Conservation (phyloP, 2,888 invertebrate genomes). For the Lycocerus yunnanus region DNA sequence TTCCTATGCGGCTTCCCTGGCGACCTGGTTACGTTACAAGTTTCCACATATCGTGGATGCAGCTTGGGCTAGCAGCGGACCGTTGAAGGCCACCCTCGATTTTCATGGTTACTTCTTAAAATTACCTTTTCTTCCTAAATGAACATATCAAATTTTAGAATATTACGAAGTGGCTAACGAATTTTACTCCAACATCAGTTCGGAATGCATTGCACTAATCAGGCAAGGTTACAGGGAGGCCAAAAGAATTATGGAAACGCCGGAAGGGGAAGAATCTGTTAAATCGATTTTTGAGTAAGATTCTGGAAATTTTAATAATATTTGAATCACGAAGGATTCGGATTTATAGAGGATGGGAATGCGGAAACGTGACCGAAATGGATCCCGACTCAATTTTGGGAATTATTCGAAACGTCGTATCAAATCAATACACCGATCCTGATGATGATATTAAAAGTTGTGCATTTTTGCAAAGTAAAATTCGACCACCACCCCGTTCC, state of each 20-base stretch:
- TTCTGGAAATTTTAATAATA: neutral
- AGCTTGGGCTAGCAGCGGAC: slow-evolving; percentile 65
- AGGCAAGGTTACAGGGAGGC: slow-evolving; percentile 52
- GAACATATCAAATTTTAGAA: slow-evolving; percentile 49
- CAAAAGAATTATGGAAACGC: slow-evolving; percentile 44
- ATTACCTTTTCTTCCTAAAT: neutral
- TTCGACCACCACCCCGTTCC: slow-evolving; percentile 1
- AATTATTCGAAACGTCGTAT: neutral
- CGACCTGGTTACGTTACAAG: slow-evolving; percentile 62
- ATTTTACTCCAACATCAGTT: slow-evolving; percentile 51
- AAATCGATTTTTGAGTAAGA: slow-evolving; percentile 58
- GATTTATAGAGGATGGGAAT: neutral
- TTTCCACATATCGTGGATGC: slow-evolving; percentile 65
- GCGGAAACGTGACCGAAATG: neutral
- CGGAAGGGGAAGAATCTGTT: slow-evolving; percentile 48
- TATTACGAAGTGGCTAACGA: slow-evolving; percentile 60
- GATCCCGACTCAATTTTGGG: neutral
- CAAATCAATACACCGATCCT: slow-evolving; percentile 11
- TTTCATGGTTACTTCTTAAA: slow-evolving; percentile 57
- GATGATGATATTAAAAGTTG: slow-evolving; percentile 6
- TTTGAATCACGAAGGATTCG: neutral
- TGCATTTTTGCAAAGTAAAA: slow-evolving; percentile 14
- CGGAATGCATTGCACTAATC: slow-evolving; percentile 55
- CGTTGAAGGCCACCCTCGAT: slow-evolving; percentile 61
- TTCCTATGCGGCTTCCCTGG: slow-evolving; percentile 65